Evolutionary conservation across 2,797 vertebrate species (phyloP).

Genomic region (Liparis tanakae): DNA sequence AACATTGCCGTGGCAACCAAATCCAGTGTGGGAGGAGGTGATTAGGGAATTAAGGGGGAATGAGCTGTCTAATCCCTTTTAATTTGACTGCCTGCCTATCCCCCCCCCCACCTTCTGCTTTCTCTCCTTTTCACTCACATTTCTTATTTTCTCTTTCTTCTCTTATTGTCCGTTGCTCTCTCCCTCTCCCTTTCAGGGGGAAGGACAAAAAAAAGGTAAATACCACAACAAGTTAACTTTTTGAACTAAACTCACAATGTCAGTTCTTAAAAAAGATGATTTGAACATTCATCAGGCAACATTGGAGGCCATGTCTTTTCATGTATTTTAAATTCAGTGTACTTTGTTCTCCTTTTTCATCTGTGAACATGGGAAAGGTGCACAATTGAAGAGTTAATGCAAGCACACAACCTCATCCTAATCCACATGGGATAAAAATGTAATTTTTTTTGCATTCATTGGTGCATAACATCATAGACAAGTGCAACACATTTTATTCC

Average conservation of each 20-base stretch:
- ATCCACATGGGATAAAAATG: slow-evolving; percentile 20
- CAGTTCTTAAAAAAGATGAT: neutral
- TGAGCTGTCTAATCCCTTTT: slow-evolving; percentile 83
- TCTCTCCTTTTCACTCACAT: slow-evolving; percentile 42
- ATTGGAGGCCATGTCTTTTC: neutral
- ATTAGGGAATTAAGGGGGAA: slow-evolving; percentile 83
- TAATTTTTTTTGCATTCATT: slow-evolving; percentile 2
- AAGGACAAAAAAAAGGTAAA: slow-evolving; percentile 6
- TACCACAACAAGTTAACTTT: neutral
- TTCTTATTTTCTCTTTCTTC: slow-evolving; percentile 24
- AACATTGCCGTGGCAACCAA: slow-evolving; percentile 78
- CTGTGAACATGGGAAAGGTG: slow-evolving; percentile 10
- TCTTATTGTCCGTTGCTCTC: neutral
- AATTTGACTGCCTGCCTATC: slow-evolving; percentile 76
- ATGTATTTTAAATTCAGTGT: neutral
- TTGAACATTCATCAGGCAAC: neutral
- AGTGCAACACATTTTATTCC: slow-evolving; percentile 13
- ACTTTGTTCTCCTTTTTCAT: neutral
- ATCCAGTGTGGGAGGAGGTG: slow-evolving; percentile 80
- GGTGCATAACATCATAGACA: slow-evolving; percentile 24
- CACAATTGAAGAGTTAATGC: neutral
- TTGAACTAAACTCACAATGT: neutral
- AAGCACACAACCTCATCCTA: neutral
- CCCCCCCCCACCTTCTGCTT: slow-evolving; percentile 26
- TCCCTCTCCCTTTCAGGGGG: slow-evolving; percentile 19